A percentile compares a stretch with the other conserved stretches of the same genome.
Conservation (phyloP, 2,113 vertebrate species). For the Rynchops niger region DNA sequence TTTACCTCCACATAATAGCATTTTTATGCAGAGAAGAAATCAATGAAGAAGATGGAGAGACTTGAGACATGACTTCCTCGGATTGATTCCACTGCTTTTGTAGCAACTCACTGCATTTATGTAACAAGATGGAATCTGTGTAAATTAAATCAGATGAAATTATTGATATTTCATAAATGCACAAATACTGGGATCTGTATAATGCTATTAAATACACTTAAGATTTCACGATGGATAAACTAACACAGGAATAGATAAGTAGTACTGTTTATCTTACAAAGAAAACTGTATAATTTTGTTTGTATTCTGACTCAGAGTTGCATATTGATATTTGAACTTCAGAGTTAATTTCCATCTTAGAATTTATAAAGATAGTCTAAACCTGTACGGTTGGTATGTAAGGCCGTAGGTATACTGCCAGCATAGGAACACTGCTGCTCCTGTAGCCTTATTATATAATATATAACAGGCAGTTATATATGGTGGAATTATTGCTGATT, state of each 20-base stretch:
- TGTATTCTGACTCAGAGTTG: background rate
- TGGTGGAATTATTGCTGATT: background rate
- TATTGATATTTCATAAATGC: background rate
- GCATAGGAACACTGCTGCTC: background rate
- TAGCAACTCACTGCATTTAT: background rate
- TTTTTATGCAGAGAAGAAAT: background rate
- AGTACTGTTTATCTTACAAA: background rate
- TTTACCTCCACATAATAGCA: background rate
- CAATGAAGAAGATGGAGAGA: background rate
- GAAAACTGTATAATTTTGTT: background rate
- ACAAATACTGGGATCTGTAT: background rate
- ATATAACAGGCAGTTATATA: fast-evolving
- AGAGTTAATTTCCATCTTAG: background rate
- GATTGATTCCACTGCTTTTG: background rate
- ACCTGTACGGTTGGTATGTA: background rate
- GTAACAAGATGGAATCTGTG: background rate
- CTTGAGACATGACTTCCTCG: background rate
- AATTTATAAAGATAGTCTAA: background rate
- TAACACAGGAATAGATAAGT: background rate
- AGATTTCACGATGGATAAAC: background rate
- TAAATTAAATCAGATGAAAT: background rate
- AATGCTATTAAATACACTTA: background rate
- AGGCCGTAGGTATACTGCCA: background rate
- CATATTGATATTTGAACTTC: background rate
- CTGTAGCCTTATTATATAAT: background rate